Conservation (phyloP, 2,113 vertebrate genomes). For the Siniperca knerii region DNA sequence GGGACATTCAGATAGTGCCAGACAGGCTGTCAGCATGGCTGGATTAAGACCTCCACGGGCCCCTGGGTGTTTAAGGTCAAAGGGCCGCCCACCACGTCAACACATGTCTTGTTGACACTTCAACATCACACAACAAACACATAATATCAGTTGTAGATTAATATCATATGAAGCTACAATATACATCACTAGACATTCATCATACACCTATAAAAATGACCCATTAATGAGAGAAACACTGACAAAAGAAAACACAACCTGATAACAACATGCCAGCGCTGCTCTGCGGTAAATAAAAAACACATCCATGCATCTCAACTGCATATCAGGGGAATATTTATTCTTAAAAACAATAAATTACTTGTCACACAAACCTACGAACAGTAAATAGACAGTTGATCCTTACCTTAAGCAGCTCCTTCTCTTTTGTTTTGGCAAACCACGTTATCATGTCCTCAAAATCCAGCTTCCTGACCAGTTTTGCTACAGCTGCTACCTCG, state of each 20-base stretch:
- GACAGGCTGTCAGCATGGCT: slow-evolving; percentile 33
- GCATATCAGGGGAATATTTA: background rate
- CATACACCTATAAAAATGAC: background rate
- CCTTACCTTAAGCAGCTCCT: slow-evolving; percentile 9
- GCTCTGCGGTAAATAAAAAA: background rate
- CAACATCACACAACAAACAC: background rate
- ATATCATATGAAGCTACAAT: background rate
- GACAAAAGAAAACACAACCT: background rate
- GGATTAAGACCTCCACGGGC: slow-evolving; percentile 30
- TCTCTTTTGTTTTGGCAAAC: background rate
- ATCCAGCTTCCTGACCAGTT: background rate
- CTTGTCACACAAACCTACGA: background rate
- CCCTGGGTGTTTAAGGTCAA: slow-evolving; percentile 34
- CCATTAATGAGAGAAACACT: background rate
- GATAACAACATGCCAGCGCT: background rate
- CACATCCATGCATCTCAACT: background rate
- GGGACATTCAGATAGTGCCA: slow-evolving; percentile 14
- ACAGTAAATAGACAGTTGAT: background rate
- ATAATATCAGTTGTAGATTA: background rate
- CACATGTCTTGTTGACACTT: slow-evolving; percentile 8
- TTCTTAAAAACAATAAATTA: background rate
- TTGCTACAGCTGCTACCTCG: background rate
- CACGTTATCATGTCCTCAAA: background rate
- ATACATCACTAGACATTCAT: slow-evolving; percentile 9
- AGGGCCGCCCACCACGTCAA: background rate